phyloP scores from a whole-genome alignment of 1,140 invertebrate species.

The Saxidomus purpurata region DNA sequence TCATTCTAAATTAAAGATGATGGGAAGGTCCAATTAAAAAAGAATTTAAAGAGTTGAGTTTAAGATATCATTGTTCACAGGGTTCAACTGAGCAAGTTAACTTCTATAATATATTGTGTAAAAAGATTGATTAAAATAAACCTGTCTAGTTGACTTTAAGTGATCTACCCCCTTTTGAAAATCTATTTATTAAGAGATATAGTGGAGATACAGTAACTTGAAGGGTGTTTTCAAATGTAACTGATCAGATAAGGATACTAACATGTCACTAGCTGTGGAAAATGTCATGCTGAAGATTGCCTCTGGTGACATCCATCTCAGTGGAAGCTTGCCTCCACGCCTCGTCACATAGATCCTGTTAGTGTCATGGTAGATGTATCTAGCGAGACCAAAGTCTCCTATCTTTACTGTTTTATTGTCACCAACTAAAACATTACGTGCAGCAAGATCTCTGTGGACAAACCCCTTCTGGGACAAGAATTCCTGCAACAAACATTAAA shows the following conservation, averaged over 20 bases:
- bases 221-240: too few relatives aligned
- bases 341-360: conserved; percentile 87
- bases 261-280: conserved; percentile 87
- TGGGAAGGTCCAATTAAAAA: too few relatives aligned
- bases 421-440: conserved; percentile 87
- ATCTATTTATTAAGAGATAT: too few relatives aligned
- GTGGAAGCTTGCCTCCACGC: conserved; percentile 86
- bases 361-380: conserved; percentile 86
- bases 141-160: too few relatives aligned
- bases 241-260: too few relatives aligned
- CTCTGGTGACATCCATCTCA: conserved; percentile 87
- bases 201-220: too few relatives aligned
- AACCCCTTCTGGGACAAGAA: conserved; percentile 87
- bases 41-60: too few relatives aligned
- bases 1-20: too few relatives aligned
- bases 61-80: too few relatives aligned
- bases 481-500: conserved; percentile 81
- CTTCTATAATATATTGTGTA: background rate
- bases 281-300: conserved; percentile 87
- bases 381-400: conserved; percentile 87
- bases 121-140: too few relatives aligned
- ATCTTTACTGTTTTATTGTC: conserved; percentile 83
- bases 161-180: too few relatives aligned
- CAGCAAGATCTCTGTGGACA: conserved; percentile 87
- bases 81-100: too few relatives aligned